Evolutionary conservation across 1,140 invertebrate species (phyloP).

Genomic region (Bicyclus anynana): DNA sequence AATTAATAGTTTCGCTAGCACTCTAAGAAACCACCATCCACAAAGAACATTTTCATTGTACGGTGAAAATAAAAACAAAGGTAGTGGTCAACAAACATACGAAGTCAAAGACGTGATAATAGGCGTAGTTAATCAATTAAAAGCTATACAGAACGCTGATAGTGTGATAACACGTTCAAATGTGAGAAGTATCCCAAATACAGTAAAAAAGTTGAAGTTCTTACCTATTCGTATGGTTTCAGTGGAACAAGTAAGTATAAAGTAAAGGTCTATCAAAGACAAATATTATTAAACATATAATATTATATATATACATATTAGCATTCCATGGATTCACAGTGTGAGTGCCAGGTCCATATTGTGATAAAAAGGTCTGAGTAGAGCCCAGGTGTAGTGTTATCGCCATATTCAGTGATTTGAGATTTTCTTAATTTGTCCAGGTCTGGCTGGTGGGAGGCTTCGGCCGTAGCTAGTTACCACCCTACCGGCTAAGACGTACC

Average conservation of each 20-base stretch:
- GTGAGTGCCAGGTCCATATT: too few relatives aligned
- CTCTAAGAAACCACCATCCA: slow-evolving; percentile 5
- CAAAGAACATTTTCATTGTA: slow-evolving; percentile 6
- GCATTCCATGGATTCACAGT: too few relatives aligned
- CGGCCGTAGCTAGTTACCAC: too few relatives aligned
- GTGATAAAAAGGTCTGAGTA: too few relatives aligned
- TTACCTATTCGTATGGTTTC: slow-evolving; percentile 21
- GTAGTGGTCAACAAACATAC: not conserved
- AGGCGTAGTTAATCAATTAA: slow-evolving; percentile 37
- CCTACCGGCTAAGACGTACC: too few relatives aligned
- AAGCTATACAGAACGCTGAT: slow-evolving; percentile 47
- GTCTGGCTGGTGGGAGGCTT: too few relatives aligned
- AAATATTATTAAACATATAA: too few relatives aligned
- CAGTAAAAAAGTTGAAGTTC: slow-evolving; percentile 27
- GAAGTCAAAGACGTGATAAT: slow-evolving; percentile 33
- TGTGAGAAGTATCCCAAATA: slow-evolving; percentile 8
- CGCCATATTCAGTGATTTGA: too few relatives aligned
- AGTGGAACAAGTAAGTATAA: not conserved
- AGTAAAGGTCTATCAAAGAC: not conserved
- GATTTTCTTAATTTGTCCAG: too few relatives aligned
- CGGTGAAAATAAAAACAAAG: not conserved
- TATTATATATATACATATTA: too few relatives aligned
- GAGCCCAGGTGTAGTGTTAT: too few relatives aligned
- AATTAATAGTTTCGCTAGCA: slow-evolving; percentile 6
- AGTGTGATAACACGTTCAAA: slow-evolving; percentile 3